Base-by-base conservation (phyloP, 1,140 invertebrate species). In the Cyclina sinensis region DNA sequence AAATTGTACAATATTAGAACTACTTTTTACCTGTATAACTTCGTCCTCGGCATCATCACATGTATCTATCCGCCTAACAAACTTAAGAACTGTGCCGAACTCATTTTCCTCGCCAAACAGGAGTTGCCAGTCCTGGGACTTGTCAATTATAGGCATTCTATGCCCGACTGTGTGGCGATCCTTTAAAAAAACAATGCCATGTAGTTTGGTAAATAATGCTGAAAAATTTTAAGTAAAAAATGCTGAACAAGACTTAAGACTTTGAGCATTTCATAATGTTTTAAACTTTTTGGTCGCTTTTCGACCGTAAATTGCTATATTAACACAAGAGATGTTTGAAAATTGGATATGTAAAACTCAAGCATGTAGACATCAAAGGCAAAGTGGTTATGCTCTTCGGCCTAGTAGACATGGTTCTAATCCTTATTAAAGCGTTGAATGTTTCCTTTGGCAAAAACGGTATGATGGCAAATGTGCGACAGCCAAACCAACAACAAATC, bases 21-120 rank as follows among this genome's bases (percentile, higher is more conserved):
- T 65, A 39, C 80, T 21, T 24, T n/a, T n/a, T n/a, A 82, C 80
- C 32, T 39, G 18, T 43, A 82, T 68, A 1, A 21, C 37, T 46
- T 57, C 39, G 27, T 82, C 80, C 5, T 85, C 84, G 24, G 62
- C 35, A 21, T 70, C 37, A 24, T 85, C 82, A 30, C 82, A 85
- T 30, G 82, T 85, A 0, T 85, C 30, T 18, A 74, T 54, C 37
- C 51, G 54, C n/a, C 65, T 73, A 46, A 85, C 82, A 85, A 85
- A 85, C 39, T 85, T 85, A 21, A 85, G 46, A 12, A 85, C 82
- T 35, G 82, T 85, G 0, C 65, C 65, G 30, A 74, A 85, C 9
- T 73, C 35, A 21, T 54, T 70, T 27, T 73, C 82, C 48, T 85
- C 27, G 18, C 65, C 82, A 16, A 16, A 21, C 7, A 85, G 27